Conservation (phyloP, 2,888 invertebrate species). For the Drosophila trichaetosa region DNA sequence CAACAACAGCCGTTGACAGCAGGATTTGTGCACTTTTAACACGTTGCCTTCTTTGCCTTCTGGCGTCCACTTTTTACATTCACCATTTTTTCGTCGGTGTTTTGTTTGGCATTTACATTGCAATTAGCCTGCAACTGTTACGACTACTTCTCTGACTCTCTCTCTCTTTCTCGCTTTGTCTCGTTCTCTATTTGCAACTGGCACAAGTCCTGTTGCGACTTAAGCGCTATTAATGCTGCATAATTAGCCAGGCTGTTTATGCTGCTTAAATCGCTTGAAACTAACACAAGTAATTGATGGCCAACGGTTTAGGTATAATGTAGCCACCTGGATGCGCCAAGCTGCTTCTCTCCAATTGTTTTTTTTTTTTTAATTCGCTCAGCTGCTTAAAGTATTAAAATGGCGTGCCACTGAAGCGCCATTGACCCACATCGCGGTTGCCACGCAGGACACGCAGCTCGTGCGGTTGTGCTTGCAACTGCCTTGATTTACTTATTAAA, state of each 20-base stretch:
- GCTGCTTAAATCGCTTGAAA: slow-evolving; percentile 60
- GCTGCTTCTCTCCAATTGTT: slow-evolving; percentile 8
- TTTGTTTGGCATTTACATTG: slow-evolving; percentile 76
- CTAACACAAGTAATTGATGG: slow-evolving; percentile 67
- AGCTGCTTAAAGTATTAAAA: slow-evolving; percentile 15
- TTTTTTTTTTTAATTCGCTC: slow-evolving; percentile 10
- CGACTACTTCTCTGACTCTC: slow-evolving; percentile 26
- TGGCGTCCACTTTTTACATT: slow-evolving; percentile 15
- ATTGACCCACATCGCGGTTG: slow-evolving; percentile 53
- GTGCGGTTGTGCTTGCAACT: slow-evolving; percentile 15
- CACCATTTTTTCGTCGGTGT: slow-evolving; percentile 40
- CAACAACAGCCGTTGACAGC: slow-evolving; percentile 46
- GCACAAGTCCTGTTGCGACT: slow-evolving; percentile 26
- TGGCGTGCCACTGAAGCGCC: slow-evolving; percentile 47
- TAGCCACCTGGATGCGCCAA: slow-evolving; percentile 31
- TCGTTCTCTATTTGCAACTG: neutral
- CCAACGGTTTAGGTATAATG: slow-evolving; percentile 22
- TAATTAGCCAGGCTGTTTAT: slow-evolving; percentile 68
- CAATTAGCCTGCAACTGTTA: slow-evolving; percentile 71
- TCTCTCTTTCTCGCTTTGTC: neutral
- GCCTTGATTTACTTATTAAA: slow-evolving; percentile 70
- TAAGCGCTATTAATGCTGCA: slow-evolving; percentile 63
- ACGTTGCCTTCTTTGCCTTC: slow-evolving; percentile 43
- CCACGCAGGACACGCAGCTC: slow-evolving; percentile 7
- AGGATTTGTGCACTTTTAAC: slow-evolving; percentile 76